phyloP scores from a whole-genome alignment of 2,797 vertebrate genomes.

The Falco berigora region DNA sequence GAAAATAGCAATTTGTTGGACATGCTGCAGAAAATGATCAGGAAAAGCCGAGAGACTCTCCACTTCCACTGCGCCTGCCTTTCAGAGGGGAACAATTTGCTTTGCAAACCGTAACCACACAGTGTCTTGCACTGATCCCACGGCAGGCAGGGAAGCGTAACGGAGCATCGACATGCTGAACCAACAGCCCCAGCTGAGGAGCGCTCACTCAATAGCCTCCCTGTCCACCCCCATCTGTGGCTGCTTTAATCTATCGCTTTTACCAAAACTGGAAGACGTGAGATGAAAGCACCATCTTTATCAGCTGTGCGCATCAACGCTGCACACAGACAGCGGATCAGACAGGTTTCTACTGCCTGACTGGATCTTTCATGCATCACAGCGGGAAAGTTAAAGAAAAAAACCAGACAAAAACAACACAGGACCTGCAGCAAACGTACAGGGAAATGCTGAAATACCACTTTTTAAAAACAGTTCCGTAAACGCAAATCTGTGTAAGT shows the following conservation, averaged over 20 bases:
- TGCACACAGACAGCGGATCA: not conserved
- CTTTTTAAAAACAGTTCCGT: not conserved
- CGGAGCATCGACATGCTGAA: not conserved
- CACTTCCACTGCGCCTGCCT: not conserved
- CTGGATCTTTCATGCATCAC: not conserved
- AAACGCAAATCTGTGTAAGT: not conserved
- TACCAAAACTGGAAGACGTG: not conserved
- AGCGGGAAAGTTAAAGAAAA: not conserved
- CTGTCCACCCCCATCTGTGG: not conserved
- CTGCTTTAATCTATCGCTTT: not conserved
- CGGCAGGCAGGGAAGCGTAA: not conserved
- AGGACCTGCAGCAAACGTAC: not conserved
- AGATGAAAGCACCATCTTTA: not conserved
- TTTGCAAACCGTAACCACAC: not conserved
- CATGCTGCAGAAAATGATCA: not conserved
- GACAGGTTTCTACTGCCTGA: not conserved
- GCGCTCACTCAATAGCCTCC: not conserved
- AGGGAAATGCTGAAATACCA: not conserved
- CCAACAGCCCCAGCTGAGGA: not conserved
- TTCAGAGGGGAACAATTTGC: not conserved
- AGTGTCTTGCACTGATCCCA: rapidly evolving
- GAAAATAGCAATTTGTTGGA: not conserved
- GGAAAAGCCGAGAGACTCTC: not conserved
- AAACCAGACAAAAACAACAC: not conserved
- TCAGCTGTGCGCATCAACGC: rapidly evolving